Evolutionary conservation across 2,888 invertebrate genomes (phyloP).

Genomic region (Nomada lathburiana): DNA sequence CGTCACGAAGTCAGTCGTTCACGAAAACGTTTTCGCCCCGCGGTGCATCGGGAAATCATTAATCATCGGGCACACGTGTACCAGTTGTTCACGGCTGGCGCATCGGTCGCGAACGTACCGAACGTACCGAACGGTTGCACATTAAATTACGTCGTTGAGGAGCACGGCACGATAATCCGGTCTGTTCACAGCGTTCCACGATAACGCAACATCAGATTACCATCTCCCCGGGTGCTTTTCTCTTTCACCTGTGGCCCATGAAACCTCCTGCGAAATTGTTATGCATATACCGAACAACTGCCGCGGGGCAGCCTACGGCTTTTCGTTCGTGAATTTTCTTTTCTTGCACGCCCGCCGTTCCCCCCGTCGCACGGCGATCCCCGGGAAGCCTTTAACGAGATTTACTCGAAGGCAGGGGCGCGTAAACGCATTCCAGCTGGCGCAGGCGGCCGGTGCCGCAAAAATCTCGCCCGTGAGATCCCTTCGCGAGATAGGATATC

Average conservation of each 20-base stretch:
- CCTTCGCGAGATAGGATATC: slow-evolving; percentile 80
- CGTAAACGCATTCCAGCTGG: slow-evolving; percentile 68
- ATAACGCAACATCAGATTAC: slow-evolving; percentile 64
- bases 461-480: slow-evolving; percentile 73
- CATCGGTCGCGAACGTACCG: slow-evolving; percentile 25
- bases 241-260: slow-evolving; percentile 57
- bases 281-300: slow-evolving; percentile 47
- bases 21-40: slow-evolving; percentile 21
- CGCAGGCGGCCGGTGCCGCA: slow-evolving; percentile 57
- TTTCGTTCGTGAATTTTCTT: not conserved
- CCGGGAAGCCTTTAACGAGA: slow-evolving; percentile 65
- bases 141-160: slow-evolving; percentile 48
- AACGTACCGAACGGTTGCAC: slow-evolving; percentile 30
- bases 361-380: slow-evolving; percentile 7
- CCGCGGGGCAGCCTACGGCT: slow-evolving; percentile 14
- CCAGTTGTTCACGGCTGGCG: slow-evolving; percentile 16
- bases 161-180: slow-evolving; percentile 42
- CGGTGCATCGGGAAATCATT: slow-evolving; percentile 19
- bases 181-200: slow-evolving; percentile 57
- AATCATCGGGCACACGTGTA: slow-evolving; percentile 51
- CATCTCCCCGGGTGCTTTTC: slow-evolving; percentile 57
- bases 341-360: no score
- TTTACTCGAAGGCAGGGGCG: slow-evolving; percentile 65
- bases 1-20: not conserved
- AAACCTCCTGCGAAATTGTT: slow-evolving; percentile 61